These are phyloP conservation scores for Limanda limanda DNA, from an alignment of 2,113 vertebrate species.

Conservation along the genomic window DNA sequence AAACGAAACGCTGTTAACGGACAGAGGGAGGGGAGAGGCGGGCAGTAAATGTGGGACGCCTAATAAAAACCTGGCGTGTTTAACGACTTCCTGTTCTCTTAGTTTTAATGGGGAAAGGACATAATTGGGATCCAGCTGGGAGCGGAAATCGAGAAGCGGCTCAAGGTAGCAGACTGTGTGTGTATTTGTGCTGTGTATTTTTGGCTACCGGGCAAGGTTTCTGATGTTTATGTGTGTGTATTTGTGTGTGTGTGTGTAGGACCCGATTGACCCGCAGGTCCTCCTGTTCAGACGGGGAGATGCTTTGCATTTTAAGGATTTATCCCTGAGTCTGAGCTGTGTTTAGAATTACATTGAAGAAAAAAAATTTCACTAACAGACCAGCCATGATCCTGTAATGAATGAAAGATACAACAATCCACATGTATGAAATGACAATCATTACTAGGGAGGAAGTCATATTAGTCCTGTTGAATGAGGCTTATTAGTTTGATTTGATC, in stretches of 20 bases:
- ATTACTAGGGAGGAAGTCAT: too few relatives aligned
- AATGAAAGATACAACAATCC: too few relatives aligned
- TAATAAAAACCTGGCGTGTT: constrained; percentile 56
- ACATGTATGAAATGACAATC: too few relatives aligned
- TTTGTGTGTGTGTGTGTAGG: background rate
- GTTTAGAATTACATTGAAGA: too few relatives aligned
- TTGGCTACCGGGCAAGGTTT: background rate
- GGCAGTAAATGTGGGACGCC: constrained; percentile 51
- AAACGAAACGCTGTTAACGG: constrained; percentile 29
- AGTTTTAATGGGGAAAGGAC: constrained; percentile 58
- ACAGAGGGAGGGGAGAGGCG: constrained; percentile 18
- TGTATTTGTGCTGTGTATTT: background rate
- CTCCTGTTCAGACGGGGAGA: too few relatives aligned
- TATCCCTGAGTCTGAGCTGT: too few relatives aligned
- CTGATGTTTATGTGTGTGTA: background rate
- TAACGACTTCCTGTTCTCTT: constrained; percentile 56
- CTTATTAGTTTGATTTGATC: too few relatives aligned
- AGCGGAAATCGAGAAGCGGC: constrained; percentile 2
- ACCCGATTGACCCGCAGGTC: too few relatives aligned
- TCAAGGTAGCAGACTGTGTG: background rate
- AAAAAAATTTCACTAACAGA: too few relatives aligned
- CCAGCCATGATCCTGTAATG: too few relatives aligned
- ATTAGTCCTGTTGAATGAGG: too few relatives aligned
- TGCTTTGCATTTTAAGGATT: too few relatives aligned
- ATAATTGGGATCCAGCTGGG: constrained; percentile 58